Evolutionary conservation across 2,113 vertebrate species (phyloP), one percentile per base, ranked within the genome.

Genomic region (Prunella fulvescens): DNA sequence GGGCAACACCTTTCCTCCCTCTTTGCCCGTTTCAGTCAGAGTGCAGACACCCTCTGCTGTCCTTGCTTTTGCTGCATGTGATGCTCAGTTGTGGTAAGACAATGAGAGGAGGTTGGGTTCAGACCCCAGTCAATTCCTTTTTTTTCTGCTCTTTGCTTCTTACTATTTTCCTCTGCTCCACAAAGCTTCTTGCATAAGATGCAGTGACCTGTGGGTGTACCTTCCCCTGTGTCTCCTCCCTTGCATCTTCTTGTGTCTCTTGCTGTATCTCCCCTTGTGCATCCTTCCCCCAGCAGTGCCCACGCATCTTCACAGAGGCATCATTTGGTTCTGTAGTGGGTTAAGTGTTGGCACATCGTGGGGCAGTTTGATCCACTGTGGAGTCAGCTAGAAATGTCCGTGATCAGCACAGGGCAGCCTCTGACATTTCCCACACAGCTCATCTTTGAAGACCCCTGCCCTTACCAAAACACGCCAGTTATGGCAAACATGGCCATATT

Each of bases 341-440:
- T 45, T 35, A 16, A 44, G 20, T 53, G 51, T 3, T 66, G 90
- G 19, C 18, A 44, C 0, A 0, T 17, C 2, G 1, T 56, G 45
- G 19, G 19, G 20, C 31, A 24, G 42, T 62, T 57, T 61, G 54
- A 19, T 42, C 5, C 6, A 0, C 19, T 42, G 33, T 66, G 28
- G n/a, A 58, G 26, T 10, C 56, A 78, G 31, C 24, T 72, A 64
- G 39, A 58, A 79, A 25, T 17, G 11, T 19, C 72, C 91, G 25
- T 33, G 50, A 20, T 19, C 26, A 71, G 29, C 62, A 14, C 3
- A 39, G 26, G 16, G 29, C n/a, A 83, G 33, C 44, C 67, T 67
- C 64, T 47, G 58, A 19, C 42, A 11, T 74, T 23, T 81, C 31
- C 40, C 54, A 57, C 23, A 29, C 44, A 51, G 31, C 28, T 65